phyloP scores from a whole-genome alignment of 2,888 invertebrate genomes.

The Sympetrum striolatum region DNA sequence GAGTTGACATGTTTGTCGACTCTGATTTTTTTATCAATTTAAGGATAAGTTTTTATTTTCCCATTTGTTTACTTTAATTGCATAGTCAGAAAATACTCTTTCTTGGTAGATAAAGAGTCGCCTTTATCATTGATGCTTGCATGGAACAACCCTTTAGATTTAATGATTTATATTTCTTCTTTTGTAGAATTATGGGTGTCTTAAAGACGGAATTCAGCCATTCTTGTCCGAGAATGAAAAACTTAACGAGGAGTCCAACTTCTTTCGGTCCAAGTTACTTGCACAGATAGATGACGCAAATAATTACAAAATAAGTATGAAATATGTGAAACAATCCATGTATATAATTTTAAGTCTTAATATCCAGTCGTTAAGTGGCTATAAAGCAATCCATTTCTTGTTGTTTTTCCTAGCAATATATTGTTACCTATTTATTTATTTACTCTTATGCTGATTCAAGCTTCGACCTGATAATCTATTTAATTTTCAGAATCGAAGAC shows the following conservation, averaged over 20 bases:
- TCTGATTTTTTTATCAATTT: no score
- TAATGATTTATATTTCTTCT: neutral
- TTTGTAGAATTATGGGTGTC: conserved; percentile 71
- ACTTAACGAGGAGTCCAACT: conserved; percentile 77
- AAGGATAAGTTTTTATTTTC: no score
- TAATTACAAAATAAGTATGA: neutral
- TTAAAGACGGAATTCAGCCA: conserved; percentile 76
- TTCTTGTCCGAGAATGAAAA: conserved; percentile 82
- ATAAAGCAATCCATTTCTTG: no score
- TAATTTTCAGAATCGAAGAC: conserved; percentile 60
- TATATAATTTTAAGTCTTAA: neutral
- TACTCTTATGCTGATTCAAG: no score
- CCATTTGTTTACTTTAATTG: no score
- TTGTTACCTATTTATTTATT: no score
- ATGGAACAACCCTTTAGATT: neutral
- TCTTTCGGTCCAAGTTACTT: conserved; percentile 71
- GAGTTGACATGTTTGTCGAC: no score
- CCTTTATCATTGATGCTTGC: no score
- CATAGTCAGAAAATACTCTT: no score
- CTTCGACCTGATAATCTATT: neutral
- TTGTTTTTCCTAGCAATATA: no score
- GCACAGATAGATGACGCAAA: conserved; percentile 58
- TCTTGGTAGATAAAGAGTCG: no score
- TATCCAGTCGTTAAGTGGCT: no score
- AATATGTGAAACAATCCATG: neutral